phyloP scores from a whole-genome alignment of 2,113 vertebrate species.

The Actenoides lindsayi region DNA sequence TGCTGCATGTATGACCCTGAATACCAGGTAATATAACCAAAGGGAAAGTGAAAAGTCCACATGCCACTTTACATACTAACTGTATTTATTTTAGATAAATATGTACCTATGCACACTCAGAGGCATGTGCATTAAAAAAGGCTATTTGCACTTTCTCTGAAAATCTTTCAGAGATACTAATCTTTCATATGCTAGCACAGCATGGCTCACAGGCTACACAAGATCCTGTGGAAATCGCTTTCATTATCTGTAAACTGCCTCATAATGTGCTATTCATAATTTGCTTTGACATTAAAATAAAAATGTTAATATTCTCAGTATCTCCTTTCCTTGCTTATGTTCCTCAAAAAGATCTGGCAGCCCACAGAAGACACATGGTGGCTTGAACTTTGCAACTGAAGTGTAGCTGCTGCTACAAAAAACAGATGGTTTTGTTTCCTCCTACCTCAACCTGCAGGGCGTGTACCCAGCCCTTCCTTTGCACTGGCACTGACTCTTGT shows the following conservation, averaged over 20 bases:
- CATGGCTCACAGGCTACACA: neutral
- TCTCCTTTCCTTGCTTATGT: neutral
- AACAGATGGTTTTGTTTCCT: neutral
- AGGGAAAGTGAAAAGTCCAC: neutral
- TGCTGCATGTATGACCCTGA: neutral
- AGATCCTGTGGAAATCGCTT: slow-evolving; percentile 7
- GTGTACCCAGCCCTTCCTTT: neutral
- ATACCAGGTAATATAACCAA: neutral
- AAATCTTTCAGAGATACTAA: neutral
- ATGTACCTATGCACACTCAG: neutral
- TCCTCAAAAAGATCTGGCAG: slow-evolving; percentile 26
- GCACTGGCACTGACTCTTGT: neutral
- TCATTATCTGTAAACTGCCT: slow-evolving; percentile 6
- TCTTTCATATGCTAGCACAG: slow-evolving; percentile 2
- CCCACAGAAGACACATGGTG: slow-evolving; percentile 23
- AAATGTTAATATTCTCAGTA: slow-evolving; percentile 17
- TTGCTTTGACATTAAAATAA: slow-evolving; percentile 43
- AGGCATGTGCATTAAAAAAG: neutral
- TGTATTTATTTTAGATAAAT: slow-evolving; percentile 25
- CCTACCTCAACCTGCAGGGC: neutral
- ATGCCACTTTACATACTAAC: neutral
- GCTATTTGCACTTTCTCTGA: neutral
- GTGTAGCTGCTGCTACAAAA: neutral
- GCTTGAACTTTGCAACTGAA: slow-evolving; percentile 1
- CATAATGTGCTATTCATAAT: slow-evolving; percentile 27